Conservation (phyloP, 2,888 invertebrate species). For the Rhodophaea formosa region DNA sequence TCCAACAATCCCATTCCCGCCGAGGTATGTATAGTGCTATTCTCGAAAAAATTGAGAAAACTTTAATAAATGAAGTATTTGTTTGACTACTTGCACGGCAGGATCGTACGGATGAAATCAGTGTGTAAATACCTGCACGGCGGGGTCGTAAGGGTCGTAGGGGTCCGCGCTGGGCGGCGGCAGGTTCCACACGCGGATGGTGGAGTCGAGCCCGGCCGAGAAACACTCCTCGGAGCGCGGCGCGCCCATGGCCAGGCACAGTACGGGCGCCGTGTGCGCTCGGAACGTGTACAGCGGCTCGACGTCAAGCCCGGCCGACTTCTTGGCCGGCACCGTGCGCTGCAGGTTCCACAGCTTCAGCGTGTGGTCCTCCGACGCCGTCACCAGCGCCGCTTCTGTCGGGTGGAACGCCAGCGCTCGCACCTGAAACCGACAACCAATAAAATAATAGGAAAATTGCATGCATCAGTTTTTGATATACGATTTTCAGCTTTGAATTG, state of each 20-base stretch:
- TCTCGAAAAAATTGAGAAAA: too few species aligned
- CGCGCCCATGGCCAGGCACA: conserved; percentile 96
- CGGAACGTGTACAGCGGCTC: conserved; percentile 99
- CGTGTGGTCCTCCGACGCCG: conserved; percentile 99
- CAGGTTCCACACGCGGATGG: conserved; percentile 97
- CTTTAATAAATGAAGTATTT: too few species aligned
- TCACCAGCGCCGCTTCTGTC: conserved; percentile 96
- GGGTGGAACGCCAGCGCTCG: conserved; percentile 96
- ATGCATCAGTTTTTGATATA: too few species aligned
- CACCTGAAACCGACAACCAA: conserved; percentile 72
- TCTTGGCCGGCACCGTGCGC: conserved; percentile 98
- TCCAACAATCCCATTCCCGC: too few species aligned
- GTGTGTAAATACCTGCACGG: conserved; percentile 88
- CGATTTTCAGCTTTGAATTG: too few species aligned
- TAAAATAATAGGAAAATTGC: too few species aligned
- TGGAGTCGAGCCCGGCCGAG: conserved; percentile 96
- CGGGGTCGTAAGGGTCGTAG: conserved; percentile 97
- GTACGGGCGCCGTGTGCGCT: conserved; percentile 95
- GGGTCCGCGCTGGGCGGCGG: conserved; percentile 97
- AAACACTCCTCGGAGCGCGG: conserved; percentile 97
- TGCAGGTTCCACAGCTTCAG: conserved; percentile 99
- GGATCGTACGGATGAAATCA: too few species aligned
- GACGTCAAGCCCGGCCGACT: conserved; percentile 97
- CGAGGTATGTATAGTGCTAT: too few species aligned
- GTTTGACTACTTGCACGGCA: too few species aligned